Conservation (phyloP, 2,113 vertebrate species). For the Zosterops lateralis region DNA sequence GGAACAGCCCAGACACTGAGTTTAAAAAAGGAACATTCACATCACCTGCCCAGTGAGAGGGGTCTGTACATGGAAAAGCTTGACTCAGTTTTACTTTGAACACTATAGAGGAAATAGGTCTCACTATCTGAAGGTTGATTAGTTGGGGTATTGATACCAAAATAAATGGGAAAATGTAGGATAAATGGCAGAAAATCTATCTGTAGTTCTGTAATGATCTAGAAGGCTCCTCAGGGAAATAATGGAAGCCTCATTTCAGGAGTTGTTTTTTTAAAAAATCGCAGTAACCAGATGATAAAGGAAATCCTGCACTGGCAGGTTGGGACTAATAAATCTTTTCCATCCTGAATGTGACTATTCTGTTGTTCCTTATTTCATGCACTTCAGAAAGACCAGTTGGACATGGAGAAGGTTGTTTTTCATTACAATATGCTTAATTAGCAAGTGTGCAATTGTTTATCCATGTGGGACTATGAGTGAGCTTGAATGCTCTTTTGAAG, state of each 20-base stretch:
- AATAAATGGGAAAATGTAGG: not conserved
- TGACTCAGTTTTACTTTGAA: not conserved
- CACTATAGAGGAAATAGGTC: not conserved
- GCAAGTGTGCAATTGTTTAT: not conserved
- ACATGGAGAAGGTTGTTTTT: not conserved
- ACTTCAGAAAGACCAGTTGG: not conserved
- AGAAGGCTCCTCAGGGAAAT: not conserved
- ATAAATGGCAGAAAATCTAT: not conserved
- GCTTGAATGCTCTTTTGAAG: not conserved
- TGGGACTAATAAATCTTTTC: not conserved
- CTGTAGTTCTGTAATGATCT: not conserved
- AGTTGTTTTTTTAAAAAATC: not conserved
- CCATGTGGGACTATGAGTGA: not conserved
- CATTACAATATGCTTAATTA: not conserved
- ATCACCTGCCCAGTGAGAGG: not conserved
- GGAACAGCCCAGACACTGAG: not conserved
- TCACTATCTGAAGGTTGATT: not conserved
- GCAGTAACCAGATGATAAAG: not conserved
- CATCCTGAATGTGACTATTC: not conserved
- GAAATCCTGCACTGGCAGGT: not conserved
- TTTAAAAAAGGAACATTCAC: constrained; percentile 5
- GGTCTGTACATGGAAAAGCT: not conserved
- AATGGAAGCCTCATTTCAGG: not conserved
- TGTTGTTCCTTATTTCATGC: not conserved
- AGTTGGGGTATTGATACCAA: not conserved